phyloP scores from a whole-genome alignment of 30 jellyfish, hydroid and myxozoan genomes.

The Cassiopea xamachana region DNA sequence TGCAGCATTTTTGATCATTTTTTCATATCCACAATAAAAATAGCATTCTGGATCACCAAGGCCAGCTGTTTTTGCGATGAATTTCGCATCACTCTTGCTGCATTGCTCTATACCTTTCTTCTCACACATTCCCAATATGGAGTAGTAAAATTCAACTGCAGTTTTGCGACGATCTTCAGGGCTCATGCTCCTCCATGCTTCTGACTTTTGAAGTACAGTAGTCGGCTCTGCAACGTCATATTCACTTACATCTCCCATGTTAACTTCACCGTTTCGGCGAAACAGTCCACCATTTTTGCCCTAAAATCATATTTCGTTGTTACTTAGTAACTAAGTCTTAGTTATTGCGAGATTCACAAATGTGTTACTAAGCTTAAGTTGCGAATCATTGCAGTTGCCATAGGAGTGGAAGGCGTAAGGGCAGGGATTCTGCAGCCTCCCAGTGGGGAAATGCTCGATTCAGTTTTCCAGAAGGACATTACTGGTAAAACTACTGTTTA shows the following conservation, averaged over 20 bases:
- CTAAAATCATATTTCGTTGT: too few relatives aligned
- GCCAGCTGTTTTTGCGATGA: constrained; percentile 26
- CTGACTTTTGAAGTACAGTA: constrained; percentile 8
- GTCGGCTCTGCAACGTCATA: constrained; percentile 5
- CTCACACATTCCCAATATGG: constrained; percentile 23
- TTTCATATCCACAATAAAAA: constrained; percentile 37
- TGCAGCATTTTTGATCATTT: constrained; percentile 23
- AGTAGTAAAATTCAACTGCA: constrained; percentile 28
- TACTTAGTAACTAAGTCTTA: too few relatives aligned
- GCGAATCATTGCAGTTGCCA: background rate
- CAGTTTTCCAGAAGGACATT: too few relatives aligned
- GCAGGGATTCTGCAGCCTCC: too few relatives aligned
- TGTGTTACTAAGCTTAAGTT: background rate
- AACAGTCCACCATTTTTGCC: background rate
- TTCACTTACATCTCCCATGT: constrained; percentile 20
- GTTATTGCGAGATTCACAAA: too few relatives aligned
- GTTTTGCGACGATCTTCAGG: constrained; percentile 37
- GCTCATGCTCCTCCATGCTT: constrained; percentile 38
- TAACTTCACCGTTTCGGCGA: constrained; percentile 16
- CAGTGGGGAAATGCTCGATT: too few relatives aligned
- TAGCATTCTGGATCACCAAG: constrained; percentile 37
- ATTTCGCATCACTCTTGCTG: constrained; percentile 25
- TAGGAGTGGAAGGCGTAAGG: too few relatives aligned
- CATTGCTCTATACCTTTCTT: constrained; percentile 25
- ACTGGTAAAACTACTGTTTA: too few relatives aligned